Conservation (phyloP, 2,888 invertebrate genomes). For the Melipona beecheii region DNA sequence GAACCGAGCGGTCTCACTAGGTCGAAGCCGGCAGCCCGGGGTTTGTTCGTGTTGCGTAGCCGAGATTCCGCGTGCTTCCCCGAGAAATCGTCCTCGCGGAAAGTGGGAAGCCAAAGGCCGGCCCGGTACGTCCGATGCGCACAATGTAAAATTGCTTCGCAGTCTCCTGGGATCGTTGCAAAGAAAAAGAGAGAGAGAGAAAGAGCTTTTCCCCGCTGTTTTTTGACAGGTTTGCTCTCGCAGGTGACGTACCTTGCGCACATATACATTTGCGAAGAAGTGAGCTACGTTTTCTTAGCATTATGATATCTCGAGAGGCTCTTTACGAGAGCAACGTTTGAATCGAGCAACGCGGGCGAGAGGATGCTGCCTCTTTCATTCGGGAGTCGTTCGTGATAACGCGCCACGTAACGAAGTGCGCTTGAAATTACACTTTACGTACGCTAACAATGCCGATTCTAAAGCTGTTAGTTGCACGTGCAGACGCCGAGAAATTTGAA, state of each 20-base stretch:
- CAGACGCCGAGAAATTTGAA: too few relatives aligned
- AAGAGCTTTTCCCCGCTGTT: constrained; percentile 10
- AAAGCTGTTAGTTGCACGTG: too few relatives aligned
- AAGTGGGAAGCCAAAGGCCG: constrained; percentile 59
- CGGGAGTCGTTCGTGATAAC: not conserved
- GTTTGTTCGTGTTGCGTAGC: constrained; percentile 65
- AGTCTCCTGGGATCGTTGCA: constrained; percentile 25
- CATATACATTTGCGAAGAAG: not conserved
- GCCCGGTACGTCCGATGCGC: constrained; percentile 33
- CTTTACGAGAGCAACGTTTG: constrained; percentile 3
- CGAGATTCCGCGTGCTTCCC: constrained; percentile 63
- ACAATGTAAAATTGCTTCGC: constrained; percentile 59
- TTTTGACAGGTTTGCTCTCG: constrained; percentile 23
- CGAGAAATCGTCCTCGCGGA: constrained; percentile 59
- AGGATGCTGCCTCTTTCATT: not conserved
- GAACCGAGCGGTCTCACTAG: constrained; percentile 62
- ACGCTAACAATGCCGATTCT: not conserved
- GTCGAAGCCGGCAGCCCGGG: constrained; percentile 50
- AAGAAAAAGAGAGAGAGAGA: too few relatives aligned
- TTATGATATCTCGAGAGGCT: not conserved
- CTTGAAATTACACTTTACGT: not conserved
- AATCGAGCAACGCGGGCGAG: not conserved
- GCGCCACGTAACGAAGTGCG: not conserved
- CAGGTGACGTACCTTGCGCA: not conserved
- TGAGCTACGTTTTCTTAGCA: constrained; percentile 1